phyloP scores from a whole-genome alignment of 2,113 vertebrate genomes.

The Microcebus murinus region DNA sequence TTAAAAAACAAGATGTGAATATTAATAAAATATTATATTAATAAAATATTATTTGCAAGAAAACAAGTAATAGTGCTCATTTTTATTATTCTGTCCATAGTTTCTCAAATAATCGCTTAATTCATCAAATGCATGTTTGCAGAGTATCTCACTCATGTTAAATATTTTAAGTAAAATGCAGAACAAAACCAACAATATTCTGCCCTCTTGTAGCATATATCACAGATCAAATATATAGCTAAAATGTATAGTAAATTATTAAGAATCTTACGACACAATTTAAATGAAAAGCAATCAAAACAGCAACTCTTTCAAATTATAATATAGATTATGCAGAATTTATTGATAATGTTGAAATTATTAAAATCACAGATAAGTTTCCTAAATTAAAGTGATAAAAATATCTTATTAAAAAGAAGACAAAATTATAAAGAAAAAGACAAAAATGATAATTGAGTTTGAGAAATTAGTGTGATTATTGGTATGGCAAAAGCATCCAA shows the following conservation, averaged over 20 bases:
- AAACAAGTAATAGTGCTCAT: neutral
- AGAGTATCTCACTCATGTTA: neutral
- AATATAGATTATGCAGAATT: neutral
- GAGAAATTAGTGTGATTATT: neutral
- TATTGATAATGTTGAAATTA: neutral
- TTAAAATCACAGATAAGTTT: neutral
- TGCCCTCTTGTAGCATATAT: neutral
- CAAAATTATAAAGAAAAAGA: neutral
- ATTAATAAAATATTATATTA: neutral
- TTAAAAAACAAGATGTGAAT: neutral
- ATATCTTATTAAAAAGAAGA: neutral
- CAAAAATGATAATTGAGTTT: neutral
- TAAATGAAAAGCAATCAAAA: neutral
- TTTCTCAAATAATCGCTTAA: neutral
- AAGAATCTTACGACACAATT: neutral
- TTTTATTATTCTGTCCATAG: neutral
- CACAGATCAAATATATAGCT: neutral
- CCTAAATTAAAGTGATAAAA: neutral
- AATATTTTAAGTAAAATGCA: neutral
- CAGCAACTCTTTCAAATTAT: neutral
- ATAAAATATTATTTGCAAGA: neutral
- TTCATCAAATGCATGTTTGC: neutral
- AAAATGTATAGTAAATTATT: neutral
- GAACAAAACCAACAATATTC: neutral
- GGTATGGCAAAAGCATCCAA: neutral